phyloP scores from a whole-genome alignment of 2,888 invertebrate genomes.

The Osmoderma eremita region DNA sequence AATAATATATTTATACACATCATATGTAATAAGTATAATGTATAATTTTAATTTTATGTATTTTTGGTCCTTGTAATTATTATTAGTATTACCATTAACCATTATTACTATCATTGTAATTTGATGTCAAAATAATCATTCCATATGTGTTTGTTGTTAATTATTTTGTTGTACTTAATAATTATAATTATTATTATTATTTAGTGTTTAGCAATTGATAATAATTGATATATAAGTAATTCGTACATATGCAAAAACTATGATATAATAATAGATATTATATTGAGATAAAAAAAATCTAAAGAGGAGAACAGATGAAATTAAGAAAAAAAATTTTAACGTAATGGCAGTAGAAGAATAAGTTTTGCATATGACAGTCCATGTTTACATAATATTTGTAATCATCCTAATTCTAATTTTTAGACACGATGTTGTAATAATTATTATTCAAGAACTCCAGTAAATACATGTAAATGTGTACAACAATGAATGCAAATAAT shows the following conservation, averaged over 20 bases:
- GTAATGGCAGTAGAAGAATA: constrained; percentile 51
- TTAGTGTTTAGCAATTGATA: constrained; percentile 55
- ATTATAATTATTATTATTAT: constrained; percentile 44
- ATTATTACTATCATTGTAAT: constrained; percentile 14
- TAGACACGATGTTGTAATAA: constrained; percentile 51
- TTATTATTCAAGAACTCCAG: constrained; percentile 34
- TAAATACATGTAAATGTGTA: constrained; percentile 25
- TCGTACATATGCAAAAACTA: constrained; percentile 60
- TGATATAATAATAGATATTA: constrained; percentile 23
- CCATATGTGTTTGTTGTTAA: constrained; percentile 44
- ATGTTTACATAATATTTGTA: constrained; percentile 59
- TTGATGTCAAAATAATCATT: constrained; percentile 42
- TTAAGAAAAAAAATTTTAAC: constrained; percentile 45
- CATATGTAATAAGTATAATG: constrained; percentile 1
- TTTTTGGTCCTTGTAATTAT: constrained; percentile 22
- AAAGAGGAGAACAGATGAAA: constrained; percentile 9
- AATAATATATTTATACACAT: constrained; percentile 14
- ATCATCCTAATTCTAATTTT: constrained; percentile 55
- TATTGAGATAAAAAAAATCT: constrained; percentile 40
- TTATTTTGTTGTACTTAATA: constrained; percentile 50
- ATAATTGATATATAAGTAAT: constrained; percentile 56
- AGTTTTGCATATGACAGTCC: constrained; percentile 63
- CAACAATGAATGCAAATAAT: constrained; percentile 31
- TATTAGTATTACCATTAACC: constrained; percentile 10
- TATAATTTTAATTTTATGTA: constrained; percentile 20